Conservation (phyloP, 2,113 vertebrate species). For the Gymnogyps californianus region DNA sequence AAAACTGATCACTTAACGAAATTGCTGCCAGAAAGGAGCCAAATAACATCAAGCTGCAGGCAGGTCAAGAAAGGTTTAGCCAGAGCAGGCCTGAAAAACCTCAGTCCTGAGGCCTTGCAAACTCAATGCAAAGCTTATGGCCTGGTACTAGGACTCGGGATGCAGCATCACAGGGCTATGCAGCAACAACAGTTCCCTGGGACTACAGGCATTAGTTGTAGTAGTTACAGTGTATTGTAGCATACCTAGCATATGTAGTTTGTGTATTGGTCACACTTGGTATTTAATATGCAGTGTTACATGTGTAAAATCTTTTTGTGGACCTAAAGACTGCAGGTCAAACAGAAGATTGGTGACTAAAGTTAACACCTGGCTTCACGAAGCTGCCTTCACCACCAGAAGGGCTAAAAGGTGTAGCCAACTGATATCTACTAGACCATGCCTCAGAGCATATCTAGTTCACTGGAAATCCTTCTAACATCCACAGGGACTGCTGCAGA, state of each 20-base stretch:
- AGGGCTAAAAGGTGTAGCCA: not conserved
- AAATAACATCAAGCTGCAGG: not conserved
- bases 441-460: not conserved
- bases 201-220: not conserved
- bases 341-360: fast-evolving
- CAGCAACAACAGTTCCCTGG: not conserved
- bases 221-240: not conserved
- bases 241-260: no score
- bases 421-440: fast-evolving
- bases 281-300: not conserved
- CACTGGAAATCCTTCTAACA: not conserved
- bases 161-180: not conserved
- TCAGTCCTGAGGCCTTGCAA: not conserved
- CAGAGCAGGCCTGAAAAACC: not conserved
- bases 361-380: not conserved
- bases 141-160: not conserved
- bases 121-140: not conserved
- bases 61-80: not conserved
- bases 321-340: not conserved
- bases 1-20: not conserved
- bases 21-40: not conserved
- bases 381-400: not conserved
- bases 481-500: not conserved
- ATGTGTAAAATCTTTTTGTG: not conserved
- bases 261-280: not conserved